phyloP scores from a whole-genome alignment of 2,888 invertebrate species.

The Leucophenga montana region DNA sequence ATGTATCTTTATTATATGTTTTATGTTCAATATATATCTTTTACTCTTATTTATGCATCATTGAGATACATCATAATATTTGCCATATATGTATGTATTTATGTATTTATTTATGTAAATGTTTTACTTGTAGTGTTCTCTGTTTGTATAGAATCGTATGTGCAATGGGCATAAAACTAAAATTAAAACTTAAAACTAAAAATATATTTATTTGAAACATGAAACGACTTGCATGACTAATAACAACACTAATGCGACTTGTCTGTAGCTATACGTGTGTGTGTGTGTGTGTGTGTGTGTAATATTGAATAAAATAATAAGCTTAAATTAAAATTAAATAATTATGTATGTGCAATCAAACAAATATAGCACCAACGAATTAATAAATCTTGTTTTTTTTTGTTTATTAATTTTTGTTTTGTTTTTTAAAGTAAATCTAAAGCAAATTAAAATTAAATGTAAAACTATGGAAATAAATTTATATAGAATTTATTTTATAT shows the following conservation, averaged over 20 bases:
- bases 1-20: slow-evolving; percentile 54
- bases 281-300: background rate
- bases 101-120: background rate
- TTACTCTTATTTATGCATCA: slow-evolving; percentile 37
- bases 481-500: background rate
- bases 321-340: background rate
- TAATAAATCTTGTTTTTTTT: background rate
- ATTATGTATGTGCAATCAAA: slow-evolving; percentile 29
- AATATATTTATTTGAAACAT: background rate
- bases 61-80: background rate
- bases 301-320: background rate
- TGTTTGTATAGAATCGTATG: background rate
- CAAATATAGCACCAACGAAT: slow-evolving; percentile 57
- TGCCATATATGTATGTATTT: slow-evolving; percentile 1
- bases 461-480: slow-evolving; percentile 21
- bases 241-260: slow-evolving; percentile 13
- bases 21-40: slow-evolving; percentile 36
- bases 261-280: background rate
- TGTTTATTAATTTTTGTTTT: slow-evolving; percentile 18
- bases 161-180: slow-evolving; percentile 37
- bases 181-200: background rate
- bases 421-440: background rate
- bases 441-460: slow-evolving; percentile 38
- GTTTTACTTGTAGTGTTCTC: background rate
- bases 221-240: background rate